Evolutionary conservation across 2,797 vertebrate species (phyloP), one percentile per base, ranked within the genome.

Genomic region (Pseudochromis fuscus): DNA sequence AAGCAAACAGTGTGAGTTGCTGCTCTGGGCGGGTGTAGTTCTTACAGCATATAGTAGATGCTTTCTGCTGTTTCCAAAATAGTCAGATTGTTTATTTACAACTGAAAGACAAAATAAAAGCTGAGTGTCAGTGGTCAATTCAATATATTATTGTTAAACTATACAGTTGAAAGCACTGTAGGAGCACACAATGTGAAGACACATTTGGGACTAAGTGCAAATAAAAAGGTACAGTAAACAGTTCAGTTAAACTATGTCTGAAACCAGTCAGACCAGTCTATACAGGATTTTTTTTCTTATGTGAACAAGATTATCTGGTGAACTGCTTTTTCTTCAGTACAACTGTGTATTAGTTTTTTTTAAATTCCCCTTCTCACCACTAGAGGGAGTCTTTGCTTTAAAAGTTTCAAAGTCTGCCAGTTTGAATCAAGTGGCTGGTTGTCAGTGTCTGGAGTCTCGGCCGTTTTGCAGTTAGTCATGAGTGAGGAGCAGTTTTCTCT

Each of bases 341-440:
- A 51, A n/a, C n/a, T n/a, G n/a, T n/a, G n/a, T n/a, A n/a, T n/a
- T n/a, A n/a, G n/a, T n/a, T n/a, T n/a, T n/a, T n/a, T n/a, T n/a
- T n/a, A n/a, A n/a, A n/a, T 58, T 71, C 42, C 30, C 16, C 6
- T 13, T 69, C 15, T 42, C 31, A 44, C 75, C 91, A 79, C 74
- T 74, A 89, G 89, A 84, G 85, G 87, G 84, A 59, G 79, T 21
- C 45, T 67, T 13, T 71, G 42, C 2, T 25, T 49, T 51, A 48
- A 40, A 51, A 58, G 18, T 46, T 13, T 48, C 49, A 13, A 45
- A 38, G 6, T 38, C 13, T 31, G 35, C 7, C 50, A 9, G 8
- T 67, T 68, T 67, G 23, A 38, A 64, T 79, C 71, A 72, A 79
- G 81, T 40, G 60, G 16, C 65, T 38, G 19, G 56, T 67, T 75